Percentiles rank a stretch among this genome's conserved stretches.
Conservation (phyloP, 2,113 vertebrate species). For the Zapornia atra region DNA sequence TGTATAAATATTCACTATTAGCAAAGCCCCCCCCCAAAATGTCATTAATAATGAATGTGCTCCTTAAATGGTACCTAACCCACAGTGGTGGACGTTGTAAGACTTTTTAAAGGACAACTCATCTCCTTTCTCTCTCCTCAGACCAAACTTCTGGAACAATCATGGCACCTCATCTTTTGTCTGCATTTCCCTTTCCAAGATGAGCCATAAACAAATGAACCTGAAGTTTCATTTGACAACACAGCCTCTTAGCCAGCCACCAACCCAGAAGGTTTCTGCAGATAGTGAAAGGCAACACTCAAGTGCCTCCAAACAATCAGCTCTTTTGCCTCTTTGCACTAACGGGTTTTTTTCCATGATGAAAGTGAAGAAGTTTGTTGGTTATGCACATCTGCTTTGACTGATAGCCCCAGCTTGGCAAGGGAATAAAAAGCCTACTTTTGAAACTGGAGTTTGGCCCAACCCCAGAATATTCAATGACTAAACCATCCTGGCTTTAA, state of each 20-base stretch:
- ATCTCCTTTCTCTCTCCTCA: not conserved
- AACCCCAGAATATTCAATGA: not conserved
- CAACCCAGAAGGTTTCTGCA: conserved; percentile 45
- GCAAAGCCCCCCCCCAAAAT: not conserved
- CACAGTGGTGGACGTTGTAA: not conserved
- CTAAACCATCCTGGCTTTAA: not conserved
- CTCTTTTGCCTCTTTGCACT: not conserved
- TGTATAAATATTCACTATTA: not conserved
- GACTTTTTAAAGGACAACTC: not conserved
- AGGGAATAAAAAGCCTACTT: not conserved
- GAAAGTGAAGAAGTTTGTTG: conserved; percentile 2
- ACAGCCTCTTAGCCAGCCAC: not conserved
- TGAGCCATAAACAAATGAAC: conserved; percentile 21
- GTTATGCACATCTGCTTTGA: conserved; percentile 30
- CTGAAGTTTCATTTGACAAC: not conserved
- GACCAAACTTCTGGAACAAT: not conserved
- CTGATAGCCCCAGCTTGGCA: conserved; percentile 44
- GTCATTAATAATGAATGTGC: not conserved
- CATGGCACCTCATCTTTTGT: not conserved
- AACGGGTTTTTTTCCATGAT: not conserved
- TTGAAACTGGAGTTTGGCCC: not conserved
- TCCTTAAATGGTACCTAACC: not conserved
- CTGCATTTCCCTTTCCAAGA: not conserved
- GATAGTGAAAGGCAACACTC: conserved; percentile 6
- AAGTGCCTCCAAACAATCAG: not conserved